These are phyloP conservation scores for Euleptes europaea DNA, from an alignment of 2,113 vertebrate genomes.

Conservation along the genomic window DNA sequence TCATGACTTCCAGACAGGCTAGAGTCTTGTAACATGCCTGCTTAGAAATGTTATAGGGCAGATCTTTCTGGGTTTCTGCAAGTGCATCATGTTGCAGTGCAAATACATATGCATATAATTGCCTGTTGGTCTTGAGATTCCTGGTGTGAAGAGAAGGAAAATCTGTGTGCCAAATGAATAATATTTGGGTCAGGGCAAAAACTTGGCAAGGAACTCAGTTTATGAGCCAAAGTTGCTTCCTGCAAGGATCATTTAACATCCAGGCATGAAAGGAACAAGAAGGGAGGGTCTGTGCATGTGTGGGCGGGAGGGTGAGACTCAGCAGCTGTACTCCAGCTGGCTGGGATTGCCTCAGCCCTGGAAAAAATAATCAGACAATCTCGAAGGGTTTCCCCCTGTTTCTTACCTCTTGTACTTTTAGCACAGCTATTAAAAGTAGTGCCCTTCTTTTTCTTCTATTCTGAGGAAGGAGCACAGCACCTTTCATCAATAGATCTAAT, in stretches of 20 bases:
- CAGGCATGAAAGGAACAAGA: slow-evolving; percentile 6
- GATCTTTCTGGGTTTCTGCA: neutral
- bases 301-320: neutral
- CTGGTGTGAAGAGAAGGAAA: neutral
- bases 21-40: neutral
- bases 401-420: neutral
- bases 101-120: neutral
- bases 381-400: neutral
- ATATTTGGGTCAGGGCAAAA: slow-evolving; percentile 32
- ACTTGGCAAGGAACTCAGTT: neutral
- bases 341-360: neutral
- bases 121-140: neutral
- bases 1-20: neutral
- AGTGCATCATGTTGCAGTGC: neutral
- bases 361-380: neutral
- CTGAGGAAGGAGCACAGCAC: no score
- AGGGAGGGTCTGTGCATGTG: slow-evolving; percentile 1
- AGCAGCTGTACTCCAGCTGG: slow-evolving; percentile 17
- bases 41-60: neutral
- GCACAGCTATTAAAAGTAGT: neutral
- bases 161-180: slow-evolving; percentile 21
- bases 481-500: no score
- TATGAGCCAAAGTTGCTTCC: slow-evolving; percentile 15
- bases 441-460: neutral
- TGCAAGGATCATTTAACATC: slow-evolving; percentile 11